Evolutionary conservation across 2,113 vertebrate species (phyloP).

Genomic region (Scophthalmus maximus): DNA sequence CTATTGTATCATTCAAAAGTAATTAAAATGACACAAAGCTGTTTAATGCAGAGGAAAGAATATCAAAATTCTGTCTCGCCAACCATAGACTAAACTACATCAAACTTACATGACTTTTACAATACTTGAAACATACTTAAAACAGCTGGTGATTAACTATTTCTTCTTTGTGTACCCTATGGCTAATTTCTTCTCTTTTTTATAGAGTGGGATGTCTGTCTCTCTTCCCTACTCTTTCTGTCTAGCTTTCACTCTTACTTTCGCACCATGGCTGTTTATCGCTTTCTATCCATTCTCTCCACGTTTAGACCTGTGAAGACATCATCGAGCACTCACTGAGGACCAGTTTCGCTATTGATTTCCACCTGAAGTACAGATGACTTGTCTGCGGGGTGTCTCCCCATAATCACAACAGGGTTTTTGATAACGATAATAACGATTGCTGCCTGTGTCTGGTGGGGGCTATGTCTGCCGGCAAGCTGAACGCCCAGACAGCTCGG

Average conservation of each 20-base stretch:
- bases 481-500: neutral
- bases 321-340: slow-evolving; percentile 7
- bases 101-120: slow-evolving; percentile 13
- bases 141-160: slow-evolving; percentile 28
- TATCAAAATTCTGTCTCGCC: too few relatives aligned
- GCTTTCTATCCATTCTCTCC: neutral
- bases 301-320: slow-evolving; percentile 18
- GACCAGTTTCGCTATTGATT: slow-evolving; percentile 42
- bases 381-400: slow-evolving; percentile 39
- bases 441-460: slow-evolving; percentile 25
- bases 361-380: slow-evolving; percentile 66
- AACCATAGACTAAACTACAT: neutral
- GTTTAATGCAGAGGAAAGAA: too few relatives aligned
- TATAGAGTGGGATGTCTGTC: slow-evolving; percentile 33
- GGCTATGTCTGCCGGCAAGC: slow-evolving; percentile 1
- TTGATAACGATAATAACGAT: slow-evolving; percentile 54
- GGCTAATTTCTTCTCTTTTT: slow-evolving; percentile 41
- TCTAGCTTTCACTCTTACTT: neutral
- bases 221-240: slow-evolving; percentile 1
- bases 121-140: neutral
- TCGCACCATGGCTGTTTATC: neutral
- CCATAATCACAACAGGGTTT: slow-evolving; percentile 44
- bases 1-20: too few relatives aligned
- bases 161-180: slow-evolving; percentile 3
- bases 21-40: too few relatives aligned